Base-by-base conservation (phyloP, 2,888 invertebrate species). In the Leptopilina myrica region DNA sequence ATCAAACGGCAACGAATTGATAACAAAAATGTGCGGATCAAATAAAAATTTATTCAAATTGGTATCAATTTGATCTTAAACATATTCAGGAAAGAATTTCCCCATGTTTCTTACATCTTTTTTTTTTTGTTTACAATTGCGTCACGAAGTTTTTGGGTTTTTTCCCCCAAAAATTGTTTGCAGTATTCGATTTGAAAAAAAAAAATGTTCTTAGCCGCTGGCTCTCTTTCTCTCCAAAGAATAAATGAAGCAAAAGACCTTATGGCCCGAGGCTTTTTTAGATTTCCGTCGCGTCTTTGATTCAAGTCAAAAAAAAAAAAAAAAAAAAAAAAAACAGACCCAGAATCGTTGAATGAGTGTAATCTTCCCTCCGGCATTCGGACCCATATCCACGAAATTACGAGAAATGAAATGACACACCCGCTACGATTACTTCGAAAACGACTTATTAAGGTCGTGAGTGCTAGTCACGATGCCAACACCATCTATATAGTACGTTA, bases 321-420 rank as follows among this genome's bases (percentile, higher is more conserved):
- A 82, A 84, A 20, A 67, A 73, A 81, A 81, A 82, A 76, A 85
- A 85, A 82, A 84, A 86, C 81, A 84, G 84, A 79, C 84, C 85
- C 83, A 81, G 87, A 88, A 88, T 87, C 83, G 87, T 86, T 89
- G 90, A 90, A 90, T 90, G 89, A 89, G 89, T 89, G 89, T 90
- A 90, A 90, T 90, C 87, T 89, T 86, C 80, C 85, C 84, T 81
- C 82, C 79, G 69, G 76, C 79, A 78, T 79, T 80, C 78, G 79
- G 78, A 77, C 76, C 15, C 26, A 79, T 76, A 77, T 79, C 84
- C 86, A 87, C 88, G 85, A 89, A 88, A 91, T 91, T 90, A 91
- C 86, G 83, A 86, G 90, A 91, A 91, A 90, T 90, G 87, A 91
- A 91, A 91, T 91, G 91, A 91, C 91, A 91, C 90, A 89, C 87